Percentiles rank a stretch among this genome's conserved stretches.
Conservation (phyloP, 2,888 invertebrate genomes). For the Lordiphosa andalusiaca region DNA sequence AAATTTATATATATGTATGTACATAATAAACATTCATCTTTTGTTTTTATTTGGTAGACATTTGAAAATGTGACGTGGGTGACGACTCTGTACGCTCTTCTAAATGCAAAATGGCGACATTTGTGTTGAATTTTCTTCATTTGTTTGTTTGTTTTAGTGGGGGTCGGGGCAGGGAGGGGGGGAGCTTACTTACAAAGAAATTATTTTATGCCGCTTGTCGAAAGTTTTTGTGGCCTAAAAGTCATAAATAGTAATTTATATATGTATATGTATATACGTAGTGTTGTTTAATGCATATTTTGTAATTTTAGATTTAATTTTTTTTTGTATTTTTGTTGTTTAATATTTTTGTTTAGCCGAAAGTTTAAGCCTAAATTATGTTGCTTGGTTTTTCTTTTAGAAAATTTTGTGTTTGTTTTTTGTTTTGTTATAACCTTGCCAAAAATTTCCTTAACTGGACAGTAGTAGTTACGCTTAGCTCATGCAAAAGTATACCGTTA, state of each 20-base stretch:
- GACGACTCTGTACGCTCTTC: conserved; percentile 37
- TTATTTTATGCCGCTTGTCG: conserved; percentile 75
- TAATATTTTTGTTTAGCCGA: conserved; percentile 58
- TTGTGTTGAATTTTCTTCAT: conserved; percentile 50
- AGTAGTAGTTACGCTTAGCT: conserved; percentile 44
- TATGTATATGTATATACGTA: conserved; percentile 11
- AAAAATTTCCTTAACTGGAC: conserved; percentile 29
- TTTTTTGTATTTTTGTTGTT: conserved; percentile 29
- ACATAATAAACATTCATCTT: neutral
- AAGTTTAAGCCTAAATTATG: conserved; percentile 68
- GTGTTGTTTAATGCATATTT: conserved; percentile 27
- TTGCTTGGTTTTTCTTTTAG: conserved; percentile 39
- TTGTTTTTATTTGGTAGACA: conserved; percentile 17
- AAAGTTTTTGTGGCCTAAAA: conserved; percentile 63
- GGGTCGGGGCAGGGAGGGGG: too few relatives aligned
- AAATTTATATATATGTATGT: neutral
- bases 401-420: conserved; percentile 18
- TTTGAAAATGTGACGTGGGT: conserved; percentile 17
- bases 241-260: conserved; percentile 11
- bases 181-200: conserved; percentile 77
- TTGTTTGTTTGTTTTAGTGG: conserved; percentile 21
- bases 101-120: conserved; percentile 80
- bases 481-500: conserved; percentile 64
- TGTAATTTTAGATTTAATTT: conserved; percentile 2
- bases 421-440: conserved; percentile 61